Conservation (phyloP, 2,888 invertebrate genomes). For the Azorinus chamasolen region DNA sequence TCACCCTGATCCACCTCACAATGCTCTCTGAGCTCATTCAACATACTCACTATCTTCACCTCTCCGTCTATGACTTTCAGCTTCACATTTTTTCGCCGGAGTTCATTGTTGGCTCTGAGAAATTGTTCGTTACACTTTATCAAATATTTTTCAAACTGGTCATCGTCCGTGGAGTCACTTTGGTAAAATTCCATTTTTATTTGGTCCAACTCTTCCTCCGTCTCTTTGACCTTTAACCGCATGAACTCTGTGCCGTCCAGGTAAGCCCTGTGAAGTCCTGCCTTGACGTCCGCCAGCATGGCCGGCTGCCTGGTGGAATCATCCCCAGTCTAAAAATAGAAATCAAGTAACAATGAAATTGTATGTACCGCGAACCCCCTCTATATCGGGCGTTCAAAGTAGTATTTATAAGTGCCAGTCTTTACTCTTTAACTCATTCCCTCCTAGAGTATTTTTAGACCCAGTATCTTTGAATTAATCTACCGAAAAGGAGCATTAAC, state of each 20-base stretch:
- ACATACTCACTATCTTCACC: conserved; percentile 74
- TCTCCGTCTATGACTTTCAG: conserved; percentile 74
- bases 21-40: conserved; percentile 76
- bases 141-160: conserved; percentile 75
- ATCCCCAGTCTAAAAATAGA: conserved; percentile 58
- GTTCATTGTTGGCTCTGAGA: conserved; percentile 79
- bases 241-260: conserved; percentile 81
- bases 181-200: conserved; percentile 76
- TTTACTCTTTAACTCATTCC: too few relatives aligned
- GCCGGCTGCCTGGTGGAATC: conserved; percentile 42
- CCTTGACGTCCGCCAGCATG: conserved; percentile 67
- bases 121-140: conserved; percentile 77
- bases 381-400: too few relatives aligned
- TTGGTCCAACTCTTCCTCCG: conserved; percentile 75
- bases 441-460: too few relatives aligned
- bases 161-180: conserved; percentile 67
- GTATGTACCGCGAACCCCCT: too few relatives aligned
- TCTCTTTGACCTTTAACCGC: conserved; percentile 72
- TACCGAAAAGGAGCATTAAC: too few relatives aligned
- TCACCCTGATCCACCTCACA: conserved; percentile 70
- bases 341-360: not conserved
- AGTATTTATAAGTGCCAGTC: too few relatives aligned
- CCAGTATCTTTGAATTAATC: too few relatives aligned
- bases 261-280: conserved; percentile 80
- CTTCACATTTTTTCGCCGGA: conserved; percentile 72